A percentile compares a stretch with the other conserved stretches of the same genome.
Evolutionary conservation across 2,888 invertebrate species (phyloP).

Genomic region (Eupithecia exiguata): DNA sequence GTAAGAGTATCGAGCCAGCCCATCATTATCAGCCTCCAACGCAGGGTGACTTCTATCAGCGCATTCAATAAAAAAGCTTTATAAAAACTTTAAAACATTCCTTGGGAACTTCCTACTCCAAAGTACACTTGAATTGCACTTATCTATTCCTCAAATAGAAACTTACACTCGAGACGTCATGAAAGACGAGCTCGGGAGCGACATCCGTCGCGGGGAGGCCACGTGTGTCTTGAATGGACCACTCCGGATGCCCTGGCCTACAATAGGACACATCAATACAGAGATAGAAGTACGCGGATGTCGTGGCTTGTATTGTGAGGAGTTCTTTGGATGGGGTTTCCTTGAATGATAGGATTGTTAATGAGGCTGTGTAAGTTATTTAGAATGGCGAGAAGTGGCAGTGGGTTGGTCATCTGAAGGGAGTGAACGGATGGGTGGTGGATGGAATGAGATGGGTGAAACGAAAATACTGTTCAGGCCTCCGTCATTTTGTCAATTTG

Average conservation of each 20-base stretch:
- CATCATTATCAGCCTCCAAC: background rate
- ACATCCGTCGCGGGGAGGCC: slow-evolving; percentile 71
- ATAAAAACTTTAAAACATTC: background rate
- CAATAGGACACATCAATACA: slow-evolving; percentile 56
- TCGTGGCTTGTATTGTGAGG: slow-evolving; percentile 34
- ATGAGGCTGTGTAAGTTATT: slow-evolving; percentile 24
- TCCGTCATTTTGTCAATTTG: no score
- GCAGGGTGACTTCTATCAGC: background rate
- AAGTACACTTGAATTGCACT: slow-evolving; percentile 22
- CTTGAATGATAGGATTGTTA: slow-evolving; percentile 19
- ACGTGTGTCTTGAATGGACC: slow-evolving; percentile 76
- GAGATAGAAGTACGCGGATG: slow-evolving; percentile 49
- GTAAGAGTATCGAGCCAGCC: background rate
- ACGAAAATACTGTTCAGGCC: no score
- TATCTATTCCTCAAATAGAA: slow-evolving; percentile 33
- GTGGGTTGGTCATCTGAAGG: background rate
- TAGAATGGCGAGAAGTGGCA: slow-evolving; percentile 8
- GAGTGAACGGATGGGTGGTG: no score
- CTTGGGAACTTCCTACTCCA: background rate
- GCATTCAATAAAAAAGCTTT: background rate
- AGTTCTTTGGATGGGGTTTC: slow-evolving; percentile 21
- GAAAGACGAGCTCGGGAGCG: slow-evolving; percentile 38
- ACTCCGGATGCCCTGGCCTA: slow-evolving; percentile 70
- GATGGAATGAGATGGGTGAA: no score
- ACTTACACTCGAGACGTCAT: slow-evolving; percentile 33